Base-by-base conservation (phyloP, 2,888 invertebrate species). In the Oithona nana region DNA sequence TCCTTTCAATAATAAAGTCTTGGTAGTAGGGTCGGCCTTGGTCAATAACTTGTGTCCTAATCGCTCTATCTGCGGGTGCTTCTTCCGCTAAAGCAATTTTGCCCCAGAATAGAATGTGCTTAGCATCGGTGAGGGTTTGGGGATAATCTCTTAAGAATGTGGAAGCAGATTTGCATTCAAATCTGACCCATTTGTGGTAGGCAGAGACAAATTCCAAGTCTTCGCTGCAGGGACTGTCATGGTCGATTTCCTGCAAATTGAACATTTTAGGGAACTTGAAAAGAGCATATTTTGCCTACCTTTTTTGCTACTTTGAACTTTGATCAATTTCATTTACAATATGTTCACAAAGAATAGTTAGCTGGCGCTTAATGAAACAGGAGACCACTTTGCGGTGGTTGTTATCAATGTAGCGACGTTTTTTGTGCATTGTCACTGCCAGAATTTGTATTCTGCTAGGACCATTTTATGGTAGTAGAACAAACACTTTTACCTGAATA, bases 61-160 rank as follows among this genome's bases (percentile, higher is more conserved):
- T 28, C 11, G 62, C 55, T 26, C 62, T 4, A 22, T 30, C 30
- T 13, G 39, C 24, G 22, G 88, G 84, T 61, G 79, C 75, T 69
- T 87, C 86, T 73, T 97, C 95, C 0, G 92, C 94, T 0, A 89
- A 95, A 62, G 86, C 82, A 22, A 97, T 74, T 67, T 84, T 81
- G 1, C 97, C 97, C 82, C 89, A 93, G 20, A 94, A 78, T 66
- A 84, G 83, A 72, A 93, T 80, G 66, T 84, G 81, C 67, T 83
- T 81, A 64, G 92, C 83, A 68, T 85, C 81, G 68, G 95, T 79
- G 75, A 94, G 80, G 0, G 93, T 89, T 71, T 93, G 92, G 0
- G 94, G 93, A 74, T 94, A 97, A 76, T 98, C 97, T 4, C 97
- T 78, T 66, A 98, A 76, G 69, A 86, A 82, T 68, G 93, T 81